Base-by-base conservation (phyloP, 1,140 invertebrate species). In the Stegodyphus dumicola region DNA sequence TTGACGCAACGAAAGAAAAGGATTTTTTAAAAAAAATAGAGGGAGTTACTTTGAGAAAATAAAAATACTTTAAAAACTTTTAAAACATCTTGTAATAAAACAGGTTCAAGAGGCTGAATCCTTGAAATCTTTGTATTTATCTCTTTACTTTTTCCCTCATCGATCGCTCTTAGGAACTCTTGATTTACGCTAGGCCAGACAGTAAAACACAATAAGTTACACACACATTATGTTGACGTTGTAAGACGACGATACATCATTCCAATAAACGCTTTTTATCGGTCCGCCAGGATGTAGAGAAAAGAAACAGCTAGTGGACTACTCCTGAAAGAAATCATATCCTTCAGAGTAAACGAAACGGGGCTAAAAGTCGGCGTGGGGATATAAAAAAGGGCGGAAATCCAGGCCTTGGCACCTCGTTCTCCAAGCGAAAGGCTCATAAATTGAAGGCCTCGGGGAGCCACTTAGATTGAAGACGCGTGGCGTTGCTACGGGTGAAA, bases 241-340 rank as follows among this genome's bases (percentile, higher is more conserved):
- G 7, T 73, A 73, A 73, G 70, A 49, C 49, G n/a, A 52, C 17
- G 53, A 73, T 73, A 52, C 70, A 73, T 73, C 70, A 73, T 17
- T 51, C 49, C 70, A 17, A 73, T 73, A 73, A 73, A 73, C 17
- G 18, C 70, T 10, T n/a, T 73, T 73, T 73, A 73, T 73, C 70
- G 51, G 51, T n/a, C 49, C 70, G 53, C 49, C 70, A 52, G 70
- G 70, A 33, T 33, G 33, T 33, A 33, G 33, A 33, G 51, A 13
- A 73, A 13, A 11, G 70, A 52, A 73, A 52, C 70, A 53, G 70
- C 70, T 73, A 73, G 33, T 33, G 33, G 33, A 52, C 70, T 73
- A 52, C 70, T 71, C 49, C 70, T 52, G 11, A 52, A 33, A 18
- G 70, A 73, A 73, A 73, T 73, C 70, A 73, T 73, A 73, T 73